These are phyloP conservation scores for Octodon degus DNA, from an alignment of 2,113 vertebrate species.

Conservation along the genomic window DNA sequence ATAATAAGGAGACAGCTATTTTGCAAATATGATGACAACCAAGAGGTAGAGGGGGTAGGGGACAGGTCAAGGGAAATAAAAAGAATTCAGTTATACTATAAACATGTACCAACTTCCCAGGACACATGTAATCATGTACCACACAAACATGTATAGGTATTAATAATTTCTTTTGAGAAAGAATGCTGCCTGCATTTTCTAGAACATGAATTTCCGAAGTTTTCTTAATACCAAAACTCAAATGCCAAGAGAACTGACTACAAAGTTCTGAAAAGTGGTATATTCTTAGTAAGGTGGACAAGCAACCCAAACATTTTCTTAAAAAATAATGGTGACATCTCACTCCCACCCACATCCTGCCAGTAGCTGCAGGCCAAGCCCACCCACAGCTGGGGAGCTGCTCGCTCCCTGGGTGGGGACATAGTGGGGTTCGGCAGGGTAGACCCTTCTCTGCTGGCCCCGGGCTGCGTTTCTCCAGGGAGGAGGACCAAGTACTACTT, in stretches of 20 bases:
- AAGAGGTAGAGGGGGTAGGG: background rate
- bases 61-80: background rate
- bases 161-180: background rate
- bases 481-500: too few species aligned
- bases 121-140: background rate
- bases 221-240: background rate
- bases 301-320: background rate
- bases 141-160: background rate
- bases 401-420: background rate
- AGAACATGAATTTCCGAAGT: background rate
- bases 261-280: background rate
- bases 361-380: too few species aligned
- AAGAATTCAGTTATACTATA: background rate
- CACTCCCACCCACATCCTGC: rapidly evolving
- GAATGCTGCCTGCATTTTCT: background rate
- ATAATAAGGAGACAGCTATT: background rate
- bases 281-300: background rate
- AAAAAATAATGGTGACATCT: background rate
- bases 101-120: background rate
- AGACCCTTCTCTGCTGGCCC: too few species aligned
- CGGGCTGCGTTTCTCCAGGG: too few species aligned
- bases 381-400: too few species aligned
- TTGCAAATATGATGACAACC: background rate
- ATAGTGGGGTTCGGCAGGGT: background rate
- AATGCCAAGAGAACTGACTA: background rate